phyloP scores from a whole-genome alignment of 2,888 invertebrate genomes.

The Trimorus sp. region DNA sequence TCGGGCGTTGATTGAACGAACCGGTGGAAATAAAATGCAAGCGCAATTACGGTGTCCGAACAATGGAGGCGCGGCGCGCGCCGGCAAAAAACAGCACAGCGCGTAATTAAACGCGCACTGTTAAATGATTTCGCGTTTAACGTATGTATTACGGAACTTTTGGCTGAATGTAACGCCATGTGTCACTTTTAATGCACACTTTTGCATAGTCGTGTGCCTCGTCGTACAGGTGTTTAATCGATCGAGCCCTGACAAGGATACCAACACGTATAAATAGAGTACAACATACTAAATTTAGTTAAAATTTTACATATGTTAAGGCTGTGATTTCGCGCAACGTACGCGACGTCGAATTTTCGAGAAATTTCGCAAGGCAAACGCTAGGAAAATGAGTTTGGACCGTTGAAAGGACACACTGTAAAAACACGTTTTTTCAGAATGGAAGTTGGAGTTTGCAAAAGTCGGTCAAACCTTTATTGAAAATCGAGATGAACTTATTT shows the following conservation, averaged over 20 bases:
- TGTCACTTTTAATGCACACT: slow-evolving; percentile 54
- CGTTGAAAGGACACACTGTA: too few relatives aligned
- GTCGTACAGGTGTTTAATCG: slow-evolving; percentile 54
- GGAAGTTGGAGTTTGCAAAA: too few relatives aligned
- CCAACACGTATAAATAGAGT: slow-evolving; percentile 42
- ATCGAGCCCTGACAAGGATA: slow-evolving; percentile 54
- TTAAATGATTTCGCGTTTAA: slow-evolving; percentile 51
- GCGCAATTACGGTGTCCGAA: slow-evolving; percentile 35
- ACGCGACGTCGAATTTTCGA: slow-evolving; percentile 20
- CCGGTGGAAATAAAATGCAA: slow-evolving; percentile 19
- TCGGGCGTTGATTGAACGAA: slow-evolving; percentile 32
- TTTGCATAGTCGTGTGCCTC: slow-evolving; percentile 34
- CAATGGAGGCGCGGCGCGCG: background rate
- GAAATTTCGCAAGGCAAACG: background rate
- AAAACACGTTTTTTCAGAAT: too few relatives aligned
- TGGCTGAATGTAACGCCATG: slow-evolving; percentile 36
- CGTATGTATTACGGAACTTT: slow-evolving; percentile 45
- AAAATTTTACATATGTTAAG: slow-evolving; percentile 52
- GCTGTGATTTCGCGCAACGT: slow-evolving; percentile 39
- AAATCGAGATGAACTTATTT: too few relatives aligned
- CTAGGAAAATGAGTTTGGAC: too few relatives aligned
- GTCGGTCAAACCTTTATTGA: too few relatives aligned
- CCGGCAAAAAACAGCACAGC: slow-evolving; percentile 31
- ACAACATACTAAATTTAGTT: slow-evolving; percentile 42
- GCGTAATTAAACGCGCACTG: slow-evolving; percentile 50